A percentile compares a stretch with the other conserved stretches of the same genome.
phyloP scores from a whole-genome alignment of 2,113 vertebrate species.

The Podarcis cretensis region DNA sequence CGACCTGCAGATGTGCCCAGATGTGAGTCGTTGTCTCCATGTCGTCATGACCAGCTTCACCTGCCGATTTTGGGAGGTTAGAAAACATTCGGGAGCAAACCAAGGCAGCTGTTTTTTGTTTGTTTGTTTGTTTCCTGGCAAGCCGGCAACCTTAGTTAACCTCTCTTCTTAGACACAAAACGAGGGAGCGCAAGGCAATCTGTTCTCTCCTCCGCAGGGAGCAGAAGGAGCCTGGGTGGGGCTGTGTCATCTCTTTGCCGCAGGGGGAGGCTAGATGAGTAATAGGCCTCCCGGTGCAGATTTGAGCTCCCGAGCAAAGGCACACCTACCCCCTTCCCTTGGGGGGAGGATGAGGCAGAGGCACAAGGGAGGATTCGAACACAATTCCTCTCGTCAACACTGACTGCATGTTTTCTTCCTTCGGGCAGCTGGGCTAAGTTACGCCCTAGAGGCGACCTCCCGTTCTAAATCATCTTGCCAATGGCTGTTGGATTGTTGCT shows the following conservation, averaged over 20 bases:
- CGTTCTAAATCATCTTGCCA: background rate
- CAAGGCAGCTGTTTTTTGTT: background rate
- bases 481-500: background rate
- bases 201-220: background rate
- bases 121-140: background rate
- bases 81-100: no score
- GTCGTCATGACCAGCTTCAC: background rate
- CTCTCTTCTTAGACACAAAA: background rate
- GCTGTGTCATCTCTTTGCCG: background rate
- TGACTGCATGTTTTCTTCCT: background rate
- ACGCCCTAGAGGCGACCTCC: background rate
- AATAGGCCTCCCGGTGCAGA: background rate
- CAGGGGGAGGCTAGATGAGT: background rate
- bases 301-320: background rate
- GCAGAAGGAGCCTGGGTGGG: background rate
- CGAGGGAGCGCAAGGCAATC: background rate
- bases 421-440: background rate
- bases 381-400: background rate
- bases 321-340: background rate
- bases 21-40: background rate
- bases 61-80: background rate
- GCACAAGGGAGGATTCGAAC: no score
- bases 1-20: background rate
- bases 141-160: background rate
- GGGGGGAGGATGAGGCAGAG: background rate